A percentile compares a stretch with the other conserved stretches of the same genome.
These are phyloP conservation scores for Oncorhynchus gorbuscha DNA, from an alignment of 2,113 vertebrate species.

Conservation along the genomic window DNA sequence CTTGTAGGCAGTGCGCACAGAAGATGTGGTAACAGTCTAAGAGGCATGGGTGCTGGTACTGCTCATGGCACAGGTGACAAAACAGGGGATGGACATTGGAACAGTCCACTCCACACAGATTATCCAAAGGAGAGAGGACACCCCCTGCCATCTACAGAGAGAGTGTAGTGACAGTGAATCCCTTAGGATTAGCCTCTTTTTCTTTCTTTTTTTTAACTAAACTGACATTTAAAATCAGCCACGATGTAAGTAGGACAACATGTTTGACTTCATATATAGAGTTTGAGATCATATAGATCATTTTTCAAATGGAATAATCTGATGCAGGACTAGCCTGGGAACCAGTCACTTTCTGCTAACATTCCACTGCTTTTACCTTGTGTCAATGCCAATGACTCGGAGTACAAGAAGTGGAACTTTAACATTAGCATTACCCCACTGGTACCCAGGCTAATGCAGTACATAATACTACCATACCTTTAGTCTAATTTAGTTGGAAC, in stretches of 20 bases:
- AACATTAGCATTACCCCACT: too few relatives aligned
- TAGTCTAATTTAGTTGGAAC: neutral
- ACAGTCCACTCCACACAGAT: constrained; percentile 74
- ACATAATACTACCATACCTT: neutral
- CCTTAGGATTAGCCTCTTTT: too few relatives aligned
- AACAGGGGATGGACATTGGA: constrained; percentile 82
- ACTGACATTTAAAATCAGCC: neutral
- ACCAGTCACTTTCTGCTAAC: too few relatives aligned
- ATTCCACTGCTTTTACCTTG: too few relatives aligned
- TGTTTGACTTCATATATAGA: neutral
- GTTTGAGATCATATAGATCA: neutral
- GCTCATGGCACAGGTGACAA: constrained; percentile 86
- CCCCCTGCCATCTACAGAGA: constrained; percentile 81
- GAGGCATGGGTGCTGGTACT: constrained; percentile 86
- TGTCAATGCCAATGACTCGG: too few relatives aligned
- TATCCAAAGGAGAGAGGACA: constrained; percentile 78
- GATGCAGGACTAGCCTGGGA: neutral
- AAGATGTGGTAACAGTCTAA: constrained; percentile 93
- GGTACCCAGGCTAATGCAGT: neutral
- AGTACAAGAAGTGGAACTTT: too few relatives aligned
- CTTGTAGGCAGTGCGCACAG: constrained; percentile 85
- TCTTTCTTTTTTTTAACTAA: neutral
- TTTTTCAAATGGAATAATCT: neutral
- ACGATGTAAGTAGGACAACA: neutral
- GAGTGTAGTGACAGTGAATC: neutral